phyloP scores from a whole-genome alignment of 1,140 invertebrate species.

The Nephotettix cincticeps region DNA sequence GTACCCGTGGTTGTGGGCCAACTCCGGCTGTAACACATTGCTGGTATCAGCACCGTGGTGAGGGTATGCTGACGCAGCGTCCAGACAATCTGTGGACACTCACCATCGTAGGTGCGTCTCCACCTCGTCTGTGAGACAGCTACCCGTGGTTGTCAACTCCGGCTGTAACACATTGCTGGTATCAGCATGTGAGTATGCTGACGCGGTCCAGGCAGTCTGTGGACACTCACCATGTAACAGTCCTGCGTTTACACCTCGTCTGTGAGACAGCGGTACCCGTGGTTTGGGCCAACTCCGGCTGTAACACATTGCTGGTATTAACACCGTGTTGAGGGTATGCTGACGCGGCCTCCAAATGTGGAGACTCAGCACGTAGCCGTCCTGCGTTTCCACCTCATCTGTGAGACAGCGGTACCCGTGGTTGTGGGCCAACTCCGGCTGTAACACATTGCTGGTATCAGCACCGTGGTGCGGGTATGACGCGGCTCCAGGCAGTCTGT shows the following conservation, averaged over 20 bases:
- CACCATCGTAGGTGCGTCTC: slow-evolving; percentile 65
- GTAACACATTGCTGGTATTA: slow-evolving; percentile 25
- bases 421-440: slow-evolving; percentile 60
- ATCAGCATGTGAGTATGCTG: no score
- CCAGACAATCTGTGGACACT: slow-evolving; percentile 69
- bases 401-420: slow-evolving; percentile 68
- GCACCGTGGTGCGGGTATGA: no score
- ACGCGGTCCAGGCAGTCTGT: slow-evolving; percentile 61
- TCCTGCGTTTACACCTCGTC: slow-evolving; percentile 68
- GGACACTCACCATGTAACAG: slow-evolving; percentile 69
- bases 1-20: slow-evolving; percentile 65
- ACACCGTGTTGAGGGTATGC: no score
- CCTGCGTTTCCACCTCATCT: slow-evolving; percentile 64
- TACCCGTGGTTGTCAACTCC: slow-evolving; percentile 64
- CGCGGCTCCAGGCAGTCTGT: slow-evolving; percentile 62
- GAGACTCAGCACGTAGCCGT: slow-evolving; percentile 70
- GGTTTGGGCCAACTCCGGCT: slow-evolving; percentile 60
- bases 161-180: slow-evolving; percentile 46
- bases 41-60: no score
- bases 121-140: slow-evolving; percentile 62
- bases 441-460: slow-evolving; percentile 25
- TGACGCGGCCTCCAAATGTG: slow-evolving; percentile 55
- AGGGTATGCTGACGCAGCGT: slow-evolving; percentile 35
- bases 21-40: slow-evolving; percentile 52
- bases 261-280: slow-evolving; percentile 67